Evolutionary conservation across 2,113 vertebrate genomes (phyloP).

Genomic region (Podilymbus podiceps): DNA sequence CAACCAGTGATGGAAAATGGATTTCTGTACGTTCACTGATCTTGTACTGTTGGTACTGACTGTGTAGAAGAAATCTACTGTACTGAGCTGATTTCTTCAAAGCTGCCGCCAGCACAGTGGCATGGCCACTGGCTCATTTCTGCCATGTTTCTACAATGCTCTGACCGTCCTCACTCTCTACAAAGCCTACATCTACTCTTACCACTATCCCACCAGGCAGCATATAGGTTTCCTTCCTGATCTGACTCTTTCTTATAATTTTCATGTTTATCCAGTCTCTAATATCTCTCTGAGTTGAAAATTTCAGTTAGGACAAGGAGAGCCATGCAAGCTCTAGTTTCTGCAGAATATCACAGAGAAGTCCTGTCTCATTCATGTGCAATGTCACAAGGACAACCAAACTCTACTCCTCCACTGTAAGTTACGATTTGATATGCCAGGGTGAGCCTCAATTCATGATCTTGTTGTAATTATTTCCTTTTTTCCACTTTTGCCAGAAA

Average conservation of each 20-base stretch:
- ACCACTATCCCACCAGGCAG: not conserved
- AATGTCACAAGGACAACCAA: not conserved
- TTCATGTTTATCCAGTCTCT: not conserved
- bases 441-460: not conserved
- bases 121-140: not conserved
- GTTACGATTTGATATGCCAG: not conserved
- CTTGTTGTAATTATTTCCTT: not conserved
- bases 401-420: not conserved
- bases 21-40: not conserved
- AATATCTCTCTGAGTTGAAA: not conserved
- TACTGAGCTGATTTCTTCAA: not conserved
- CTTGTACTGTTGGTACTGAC: not conserved
- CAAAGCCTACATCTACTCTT: not conserved
- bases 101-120: not conserved
- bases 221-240: not conserved
- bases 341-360: not conserved
- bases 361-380: not conserved
- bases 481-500: not conserved
- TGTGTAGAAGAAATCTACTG: rapidly evolving
- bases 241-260: not conserved
- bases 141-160: not conserved
- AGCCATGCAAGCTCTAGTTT: not conserved
- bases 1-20: not conserved
- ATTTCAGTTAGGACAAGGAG: not conserved
- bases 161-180: not conserved